Conservation (phyloP, 2,797 vertebrate genomes). For the Ciconia nigra region DNA sequence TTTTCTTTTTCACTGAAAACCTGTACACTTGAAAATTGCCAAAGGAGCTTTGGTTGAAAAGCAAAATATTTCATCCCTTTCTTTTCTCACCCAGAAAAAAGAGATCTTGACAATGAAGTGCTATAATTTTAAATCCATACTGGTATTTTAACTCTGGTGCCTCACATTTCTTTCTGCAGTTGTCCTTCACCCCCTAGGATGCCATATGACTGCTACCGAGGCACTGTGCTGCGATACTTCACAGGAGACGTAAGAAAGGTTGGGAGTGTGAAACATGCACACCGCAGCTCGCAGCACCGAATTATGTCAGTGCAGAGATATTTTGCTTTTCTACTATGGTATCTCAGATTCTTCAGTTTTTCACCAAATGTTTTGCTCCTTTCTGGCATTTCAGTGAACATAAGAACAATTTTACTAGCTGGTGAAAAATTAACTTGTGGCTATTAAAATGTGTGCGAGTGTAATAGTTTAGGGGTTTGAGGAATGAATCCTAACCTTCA, state of each 20-base stretch:
- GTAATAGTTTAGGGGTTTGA: not conserved
- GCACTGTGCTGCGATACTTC: not conserved
- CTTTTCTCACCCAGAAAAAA: not conserved
- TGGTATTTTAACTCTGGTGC: not conserved
- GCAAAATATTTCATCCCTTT: not conserved
- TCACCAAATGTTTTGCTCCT: not conserved
- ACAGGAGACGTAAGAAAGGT: not conserved
- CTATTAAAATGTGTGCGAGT: not conserved
- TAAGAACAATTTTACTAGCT: not conserved
- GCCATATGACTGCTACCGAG: not conserved
- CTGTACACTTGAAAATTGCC: not conserved
- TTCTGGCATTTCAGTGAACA: not conserved
- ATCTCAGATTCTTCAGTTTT: not conserved
- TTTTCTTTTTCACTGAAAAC: not conserved
- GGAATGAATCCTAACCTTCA: not conserved
- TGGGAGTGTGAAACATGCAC: rapidly evolving
- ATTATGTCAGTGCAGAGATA: not conserved
- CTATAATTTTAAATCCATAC: not conserved
- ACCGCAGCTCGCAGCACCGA: not conserved
- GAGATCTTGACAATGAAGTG: not conserved
- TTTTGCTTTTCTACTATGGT: not conserved
- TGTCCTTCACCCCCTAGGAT: not conserved
- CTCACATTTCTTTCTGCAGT: not conserved
- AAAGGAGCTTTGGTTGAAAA: not conserved
- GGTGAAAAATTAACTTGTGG: not conserved